Evolutionary conservation across 2,113 vertebrate species (phyloP).

Genomic region (Oxyruncus cristatus): DNA sequence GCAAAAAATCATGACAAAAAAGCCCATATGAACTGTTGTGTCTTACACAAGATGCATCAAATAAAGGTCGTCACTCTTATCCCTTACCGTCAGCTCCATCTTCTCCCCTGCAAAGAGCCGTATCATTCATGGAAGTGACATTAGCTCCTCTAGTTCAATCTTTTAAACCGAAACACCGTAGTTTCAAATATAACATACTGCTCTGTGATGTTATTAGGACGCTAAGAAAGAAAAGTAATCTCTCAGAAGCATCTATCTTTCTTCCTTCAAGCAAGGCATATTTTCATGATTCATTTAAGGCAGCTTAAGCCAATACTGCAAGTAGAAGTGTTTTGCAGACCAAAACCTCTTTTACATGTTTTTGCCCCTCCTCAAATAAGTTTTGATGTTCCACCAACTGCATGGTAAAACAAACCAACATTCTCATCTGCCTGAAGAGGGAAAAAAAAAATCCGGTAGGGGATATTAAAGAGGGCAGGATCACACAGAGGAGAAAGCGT

Average conservation of each 20-base stretch:
- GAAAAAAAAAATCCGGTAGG: not conserved
- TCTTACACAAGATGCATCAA: not conserved
- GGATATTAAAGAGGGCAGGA: not conserved
- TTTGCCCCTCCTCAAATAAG: not conserved
- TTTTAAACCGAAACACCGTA: not conserved
- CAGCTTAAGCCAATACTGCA: not conserved
- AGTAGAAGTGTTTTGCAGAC: not conserved
- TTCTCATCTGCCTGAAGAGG: not conserved
- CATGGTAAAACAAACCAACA: not conserved
- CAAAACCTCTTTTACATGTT: not conserved
- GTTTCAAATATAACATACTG: not conserved
- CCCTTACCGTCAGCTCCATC: not conserved
- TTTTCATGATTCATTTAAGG: not conserved
- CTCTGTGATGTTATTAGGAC: not conserved
- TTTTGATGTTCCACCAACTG: not conserved
- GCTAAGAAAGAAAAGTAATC: not conserved
- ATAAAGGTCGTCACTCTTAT: not conserved
- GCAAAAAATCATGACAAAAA: not conserved
- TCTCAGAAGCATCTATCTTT: not conserved
- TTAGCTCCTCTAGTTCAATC: not conserved
- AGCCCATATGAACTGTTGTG: not conserved
- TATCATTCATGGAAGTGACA: not conserved
- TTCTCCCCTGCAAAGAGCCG: not conserved
- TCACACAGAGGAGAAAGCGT: accelerated
- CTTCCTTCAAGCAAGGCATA: not conserved